A percentile compares a stretch with the other conserved stretches of the same genome.
These are phyloP conservation scores for Pocillopora damicornis DNA, from an alignment of 64 coral and sea anemone genomes.

Conservation along the genomic window DNA sequence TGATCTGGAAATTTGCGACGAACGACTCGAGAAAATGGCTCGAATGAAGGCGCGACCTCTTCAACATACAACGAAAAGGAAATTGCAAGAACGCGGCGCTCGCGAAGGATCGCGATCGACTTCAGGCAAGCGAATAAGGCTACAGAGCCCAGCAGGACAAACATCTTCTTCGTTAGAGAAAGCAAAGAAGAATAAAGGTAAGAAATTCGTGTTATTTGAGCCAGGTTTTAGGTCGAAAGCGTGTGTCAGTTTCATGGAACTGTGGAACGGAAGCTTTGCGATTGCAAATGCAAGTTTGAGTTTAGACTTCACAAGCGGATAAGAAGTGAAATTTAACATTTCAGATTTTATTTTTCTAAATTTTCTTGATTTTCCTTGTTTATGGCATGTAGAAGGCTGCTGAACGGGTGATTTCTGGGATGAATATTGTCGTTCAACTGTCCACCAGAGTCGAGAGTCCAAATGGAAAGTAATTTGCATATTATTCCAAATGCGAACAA, in stretches of 20 bases:
- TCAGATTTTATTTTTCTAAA: no score
- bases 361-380: no score
- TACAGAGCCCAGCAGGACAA: constrained; percentile 5
- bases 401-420: no score
- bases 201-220: not conserved
- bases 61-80: constrained; percentile 25
- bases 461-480: no score
- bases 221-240: not conserved
- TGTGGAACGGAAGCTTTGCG: not conserved
- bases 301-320: no score
- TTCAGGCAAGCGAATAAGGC: constrained; percentile 13
- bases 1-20: not conserved
- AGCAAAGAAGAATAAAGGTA: constrained; percentile 38
- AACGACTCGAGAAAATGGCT: not conserved
- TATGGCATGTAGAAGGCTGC: no score
- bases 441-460: no score
- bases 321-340: no score
- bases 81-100: constrained; percentile 28
- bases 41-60: constrained; percentile 22
- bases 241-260: not conserved
- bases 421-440: no score
- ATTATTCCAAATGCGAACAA: no score
- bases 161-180: not conserved
- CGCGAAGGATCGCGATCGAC: constrained; percentile 5
- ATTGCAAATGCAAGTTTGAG: no score